Base-by-base conservation (phyloP, 2,113 vertebrate genomes). In the Tenrec ecaudatus region DNA sequence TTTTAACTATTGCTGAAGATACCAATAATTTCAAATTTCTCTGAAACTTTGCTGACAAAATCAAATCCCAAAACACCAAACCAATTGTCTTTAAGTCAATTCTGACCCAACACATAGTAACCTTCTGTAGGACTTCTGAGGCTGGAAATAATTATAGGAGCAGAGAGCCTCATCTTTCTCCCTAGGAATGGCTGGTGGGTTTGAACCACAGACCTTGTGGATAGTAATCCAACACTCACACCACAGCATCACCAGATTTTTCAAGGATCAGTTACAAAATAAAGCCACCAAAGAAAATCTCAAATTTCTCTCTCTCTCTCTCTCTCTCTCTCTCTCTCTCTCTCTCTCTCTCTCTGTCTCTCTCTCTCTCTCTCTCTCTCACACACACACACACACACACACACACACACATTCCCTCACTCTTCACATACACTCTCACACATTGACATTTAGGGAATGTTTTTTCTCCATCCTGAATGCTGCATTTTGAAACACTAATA, bases 1-100 rank as follows among this genome's bases (percentile, higher is more conserved):
- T 66, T 95, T 92, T 89, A 92, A 87, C 60, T 68, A 89, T 86
- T 90, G 80, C 64, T 66, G 79, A 88, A 88, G 68, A 87, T 69
- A 16, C 71, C 62, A 88, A 10, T 19, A 82, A 85, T 88, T 93
- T 83, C 43, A 77, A 53, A 68, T 88, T 90, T 81, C 36, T 81
- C 27, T 64, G 82, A 95, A 68, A 82, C 43, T 91, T 94, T 85
- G 47, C 9, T 53, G 47, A 53, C 47, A 53, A 53, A 53, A 53
- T 53, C 12, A 53, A 53, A 53, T 53, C 47, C 47, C 47, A 5
- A 53, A 53, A 53, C 47, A 53, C 47, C 47, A 53, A 53, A 53
- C 47, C 47, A 2, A 53, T 53, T 53, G 47, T 10, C 47, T 53
- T 53, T 10, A 53, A 53, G 47, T 53, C 47, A 53, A 53, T 53